phyloP scores from a whole-genome alignment of 2,797 vertebrate species.

The Hirundo rustica region DNA sequence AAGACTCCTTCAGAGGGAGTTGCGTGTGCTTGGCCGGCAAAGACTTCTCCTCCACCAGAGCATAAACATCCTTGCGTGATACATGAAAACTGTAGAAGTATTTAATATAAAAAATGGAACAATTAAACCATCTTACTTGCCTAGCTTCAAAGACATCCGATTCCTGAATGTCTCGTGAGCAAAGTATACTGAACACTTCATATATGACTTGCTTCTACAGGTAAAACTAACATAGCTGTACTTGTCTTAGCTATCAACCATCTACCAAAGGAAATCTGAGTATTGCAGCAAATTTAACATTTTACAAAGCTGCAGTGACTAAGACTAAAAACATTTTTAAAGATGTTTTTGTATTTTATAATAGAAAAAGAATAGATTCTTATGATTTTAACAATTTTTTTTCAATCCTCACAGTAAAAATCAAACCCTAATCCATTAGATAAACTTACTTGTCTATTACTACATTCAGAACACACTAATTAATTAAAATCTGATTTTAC shows the following conservation, averaged over 20 bases:
- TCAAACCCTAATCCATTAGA: neutral
- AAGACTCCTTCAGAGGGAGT: neutral
- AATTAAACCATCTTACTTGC: neutral
- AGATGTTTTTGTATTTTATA: neutral
- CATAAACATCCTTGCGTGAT: neutral
- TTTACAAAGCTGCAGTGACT: neutral
- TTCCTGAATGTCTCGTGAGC: neutral
- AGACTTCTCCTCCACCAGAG: neutral
- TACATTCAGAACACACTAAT: neutral
- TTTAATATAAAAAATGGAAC: neutral
- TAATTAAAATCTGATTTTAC: neutral
- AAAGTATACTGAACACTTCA: neutral
- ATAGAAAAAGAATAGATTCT: neutral
- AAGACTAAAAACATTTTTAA: neutral
- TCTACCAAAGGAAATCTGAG: neutral
- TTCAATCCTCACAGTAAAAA: neutral
- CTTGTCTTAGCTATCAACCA: neutral
- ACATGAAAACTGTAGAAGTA: neutral
- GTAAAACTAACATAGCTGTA: neutral
- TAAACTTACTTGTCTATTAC: neutral
- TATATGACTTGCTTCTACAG: neutral
- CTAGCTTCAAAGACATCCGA: neutral
- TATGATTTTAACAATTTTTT: neutral
- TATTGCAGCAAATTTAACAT: neutral
- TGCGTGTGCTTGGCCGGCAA: neutral